Evolutionary conservation across 1,140 invertebrate species (phyloP), one percentile per base, ranked within the genome.

Genomic region (Oreohelix idahoensis): DNA sequence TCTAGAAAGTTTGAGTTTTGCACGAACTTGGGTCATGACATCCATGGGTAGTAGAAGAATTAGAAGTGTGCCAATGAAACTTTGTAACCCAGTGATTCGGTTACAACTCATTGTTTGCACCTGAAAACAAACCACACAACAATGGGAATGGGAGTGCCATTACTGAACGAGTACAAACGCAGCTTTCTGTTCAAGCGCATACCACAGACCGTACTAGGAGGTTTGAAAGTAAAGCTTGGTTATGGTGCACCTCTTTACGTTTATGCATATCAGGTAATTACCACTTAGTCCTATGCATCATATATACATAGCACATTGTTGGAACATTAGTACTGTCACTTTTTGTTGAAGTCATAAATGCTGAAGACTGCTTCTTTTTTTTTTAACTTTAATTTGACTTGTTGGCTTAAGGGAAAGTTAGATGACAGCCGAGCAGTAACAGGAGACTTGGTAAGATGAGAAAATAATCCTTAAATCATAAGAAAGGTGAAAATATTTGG

Each of bases 141-240:
- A 71, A 91, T 91, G 90, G 91, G 90, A 26, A 88, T 86, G 36
- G 89, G 89, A 51, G 90, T 92, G 75, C 93, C 93, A 32, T 82
- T 93, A 38, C 84, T 93, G 39, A 93, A 93, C 86, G 92, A 93
- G 58, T 93, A 93, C 81, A 93, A 93, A 85, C 89, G 88, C 74
- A 88, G 91, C 71, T 93, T 93, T 84, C 89, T 93, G 20, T 87
- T 86, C 53, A 92, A 92, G 74, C 84, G 93, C 58, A 88, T 93
- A 63, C 89, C 92, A 23, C 92, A 93, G 88, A 93, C 93, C 5
- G 85, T 93, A 66, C 84, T 93, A 13, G 93, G 93, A 23, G 93
- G 93, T 35, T 88, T 92, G 23, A 91, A 91, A 76, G 84, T 93
- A 38, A 88, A 86, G 70, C 79, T 92, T 45, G 88, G 90, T 36